Evolutionary conservation across 2,888 invertebrate genomes (phyloP).

Genomic region (Chrysolina oricalcia): DNA sequence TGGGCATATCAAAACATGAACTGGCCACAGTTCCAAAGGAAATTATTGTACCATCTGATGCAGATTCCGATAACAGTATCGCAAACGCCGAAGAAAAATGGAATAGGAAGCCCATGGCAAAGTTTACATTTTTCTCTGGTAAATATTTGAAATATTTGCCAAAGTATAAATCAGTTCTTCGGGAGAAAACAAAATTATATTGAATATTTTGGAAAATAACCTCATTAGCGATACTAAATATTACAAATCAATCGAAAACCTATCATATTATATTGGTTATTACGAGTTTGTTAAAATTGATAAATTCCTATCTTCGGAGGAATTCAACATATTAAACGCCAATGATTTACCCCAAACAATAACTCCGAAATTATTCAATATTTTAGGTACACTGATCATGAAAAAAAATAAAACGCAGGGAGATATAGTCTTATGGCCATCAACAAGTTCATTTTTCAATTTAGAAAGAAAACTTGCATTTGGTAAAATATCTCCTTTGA

Average conservation of each 20-base stretch:
- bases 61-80: too few species aligned
- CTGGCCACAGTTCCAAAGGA: background rate
- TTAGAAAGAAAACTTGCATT: background rate
- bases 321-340: constrained; percentile 3
- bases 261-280: constrained; percentile 6
- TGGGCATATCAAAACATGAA: constrained; percentile 19
- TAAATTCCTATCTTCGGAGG: background rate
- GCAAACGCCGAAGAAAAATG: too few species aligned
- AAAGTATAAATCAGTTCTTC: background rate
- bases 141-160: constrained; percentile 15
- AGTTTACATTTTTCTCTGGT: background rate
- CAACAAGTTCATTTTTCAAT: background rate
- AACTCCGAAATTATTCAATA: background rate
- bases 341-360: background rate
- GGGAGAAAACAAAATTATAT: background rate
- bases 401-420: background rate
- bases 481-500: background rate
- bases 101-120: too few species aligned
- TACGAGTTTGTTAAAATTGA: background rate
- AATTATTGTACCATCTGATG: too few species aligned
- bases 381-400: too few species aligned
- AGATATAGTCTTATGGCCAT: constrained; percentile 6
- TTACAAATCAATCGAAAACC: background rate
- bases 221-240: background rate
- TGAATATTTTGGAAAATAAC: constrained; percentile 6